Conservation (phyloP, 2,113 vertebrate species). For the Vulpes ferrilata region DNA sequence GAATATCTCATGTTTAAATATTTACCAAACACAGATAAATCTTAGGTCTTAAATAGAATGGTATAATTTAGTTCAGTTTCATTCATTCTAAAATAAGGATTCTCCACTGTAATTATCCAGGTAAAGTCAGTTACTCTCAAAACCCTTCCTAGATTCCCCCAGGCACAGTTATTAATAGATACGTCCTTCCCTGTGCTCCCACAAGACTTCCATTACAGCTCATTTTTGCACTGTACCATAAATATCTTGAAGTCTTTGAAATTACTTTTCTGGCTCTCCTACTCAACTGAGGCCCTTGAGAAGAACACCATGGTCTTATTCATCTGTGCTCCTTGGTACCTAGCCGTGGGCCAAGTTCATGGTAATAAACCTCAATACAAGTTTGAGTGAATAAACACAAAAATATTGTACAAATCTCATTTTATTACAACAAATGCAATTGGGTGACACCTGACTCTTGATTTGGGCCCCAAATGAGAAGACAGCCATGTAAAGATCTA, state of each 20-base stretch:
- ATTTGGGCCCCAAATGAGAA: background rate
- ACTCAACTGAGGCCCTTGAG: constrained; percentile 40
- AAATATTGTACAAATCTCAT: background rate
- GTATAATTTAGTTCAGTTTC: constrained; percentile 52
- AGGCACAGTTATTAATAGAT: constrained; percentile 76
- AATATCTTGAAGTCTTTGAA: constrained; percentile 72
- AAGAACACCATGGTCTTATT: constrained; percentile 51
- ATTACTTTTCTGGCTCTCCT: constrained; percentile 66
- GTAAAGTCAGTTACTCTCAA: constrained; percentile 64
- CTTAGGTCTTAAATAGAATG: constrained; percentile 44
- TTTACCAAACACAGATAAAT: constrained; percentile 62
- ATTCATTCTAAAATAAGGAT: constrained; percentile 68
- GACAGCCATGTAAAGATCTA: background rate
- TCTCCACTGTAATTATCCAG: constrained; percentile 63
- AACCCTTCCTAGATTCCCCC: constrained; percentile 68
- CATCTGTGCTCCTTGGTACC: constrained; percentile 3
- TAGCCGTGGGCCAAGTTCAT: constrained; percentile 39
- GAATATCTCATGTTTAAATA: constrained; percentile 49
- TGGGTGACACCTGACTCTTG: constrained; percentile 5
- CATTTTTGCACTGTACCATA: constrained; percentile 55
- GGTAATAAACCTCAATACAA: constrained; percentile 45
- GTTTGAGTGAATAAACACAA: constrained; percentile 33
- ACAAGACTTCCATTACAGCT: constrained; percentile 33
- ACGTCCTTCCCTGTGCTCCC: constrained; percentile 37
- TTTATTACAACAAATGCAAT: background rate